phyloP scores from a whole-genome alignment of 2,888 invertebrate species.

The Cryptocephalus primarius region DNA sequence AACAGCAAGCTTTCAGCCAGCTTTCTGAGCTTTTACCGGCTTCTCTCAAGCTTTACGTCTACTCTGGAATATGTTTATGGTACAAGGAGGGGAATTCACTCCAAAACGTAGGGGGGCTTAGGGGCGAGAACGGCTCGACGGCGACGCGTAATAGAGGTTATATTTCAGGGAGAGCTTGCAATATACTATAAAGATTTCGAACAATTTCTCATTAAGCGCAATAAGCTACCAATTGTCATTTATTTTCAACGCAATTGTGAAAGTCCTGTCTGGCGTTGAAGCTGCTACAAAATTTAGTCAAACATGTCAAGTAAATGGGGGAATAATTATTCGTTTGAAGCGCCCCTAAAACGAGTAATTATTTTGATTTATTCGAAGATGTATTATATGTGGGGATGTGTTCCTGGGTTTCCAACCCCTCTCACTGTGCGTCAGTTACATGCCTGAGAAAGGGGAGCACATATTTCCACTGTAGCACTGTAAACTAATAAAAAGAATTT shows the following conservation, averaged over 20 bases:
- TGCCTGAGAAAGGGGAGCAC: background rate
- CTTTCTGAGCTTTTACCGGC: constrained; percentile 43
- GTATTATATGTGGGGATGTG: constrained; percentile 1
- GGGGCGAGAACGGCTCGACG: constrained; percentile 8
- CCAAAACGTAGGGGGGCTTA: constrained; percentile 7
- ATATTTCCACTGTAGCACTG: background rate
- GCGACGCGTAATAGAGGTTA: constrained; percentile 19
- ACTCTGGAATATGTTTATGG: constrained; percentile 36
- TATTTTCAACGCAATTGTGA: constrained; percentile 36
- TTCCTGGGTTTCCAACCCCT: background rate
- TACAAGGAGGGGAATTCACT: constrained; percentile 19
- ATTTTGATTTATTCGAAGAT: constrained; percentile 19
- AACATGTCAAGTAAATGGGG: constrained; percentile 34
- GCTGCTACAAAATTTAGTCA: constrained; percentile 24
- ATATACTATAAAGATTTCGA: constrained; percentile 35
- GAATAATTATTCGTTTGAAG: constrained; percentile 25
- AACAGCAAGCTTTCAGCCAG: constrained; percentile 42
- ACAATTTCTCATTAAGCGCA: constrained; percentile 38
- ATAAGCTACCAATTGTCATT: constrained; percentile 38
- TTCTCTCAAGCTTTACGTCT: constrained; percentile 35
- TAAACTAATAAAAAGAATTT: background rate
- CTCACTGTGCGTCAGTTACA: background rate
- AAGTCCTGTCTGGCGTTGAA: constrained; percentile 28
- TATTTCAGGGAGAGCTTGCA: constrained; percentile 16
- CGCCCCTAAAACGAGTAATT: constrained; percentile 12